A percentile compares a stretch with the other conserved stretches of the same genome.
phyloP scores from a whole-genome alignment of 2,888 invertebrate species.

The Mythimna albipuncta region DNA sequence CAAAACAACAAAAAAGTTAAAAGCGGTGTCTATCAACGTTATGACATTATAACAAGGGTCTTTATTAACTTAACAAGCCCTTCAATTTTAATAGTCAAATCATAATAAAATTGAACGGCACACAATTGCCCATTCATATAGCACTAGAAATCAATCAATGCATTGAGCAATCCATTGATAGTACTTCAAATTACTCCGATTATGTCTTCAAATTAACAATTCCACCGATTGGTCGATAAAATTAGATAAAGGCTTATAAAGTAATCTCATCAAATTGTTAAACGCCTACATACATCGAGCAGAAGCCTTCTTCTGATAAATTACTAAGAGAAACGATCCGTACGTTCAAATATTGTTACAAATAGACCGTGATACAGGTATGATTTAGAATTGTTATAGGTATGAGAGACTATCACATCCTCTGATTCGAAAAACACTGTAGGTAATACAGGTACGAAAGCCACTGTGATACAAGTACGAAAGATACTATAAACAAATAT shows the following conservation, averaged over 20 bases:
- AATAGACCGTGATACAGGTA: not conserved
- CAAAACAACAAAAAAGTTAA: not conserved
- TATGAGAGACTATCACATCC: no score
- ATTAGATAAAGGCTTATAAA: not conserved
- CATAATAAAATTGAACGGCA: conserved; percentile 21
- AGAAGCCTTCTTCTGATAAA: not conserved
- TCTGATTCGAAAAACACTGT: no score
- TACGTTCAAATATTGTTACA: not conserved
- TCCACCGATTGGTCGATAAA: conserved; percentile 3
- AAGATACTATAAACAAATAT: no score
- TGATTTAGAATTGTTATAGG: not conserved
- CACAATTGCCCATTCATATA: conserved; percentile 12
- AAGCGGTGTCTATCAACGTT: not conserved
- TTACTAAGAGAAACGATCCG: not conserved
- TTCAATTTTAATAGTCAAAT: conserved; percentile 5
- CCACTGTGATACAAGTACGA: no score
- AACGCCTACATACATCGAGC: conserved; percentile 2
- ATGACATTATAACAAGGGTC: not conserved
- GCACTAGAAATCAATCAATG: conserved; percentile 4
- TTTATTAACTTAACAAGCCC: not conserved
- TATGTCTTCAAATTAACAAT: not conserved
- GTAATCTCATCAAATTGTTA: not conserved
- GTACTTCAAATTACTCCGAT: conserved; percentile 11
- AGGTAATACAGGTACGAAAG: no score
- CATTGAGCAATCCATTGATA: not conserved